Base-by-base conservation (phyloP, 1,140 invertebrate species). In the Hycleus cichorii region DNA sequence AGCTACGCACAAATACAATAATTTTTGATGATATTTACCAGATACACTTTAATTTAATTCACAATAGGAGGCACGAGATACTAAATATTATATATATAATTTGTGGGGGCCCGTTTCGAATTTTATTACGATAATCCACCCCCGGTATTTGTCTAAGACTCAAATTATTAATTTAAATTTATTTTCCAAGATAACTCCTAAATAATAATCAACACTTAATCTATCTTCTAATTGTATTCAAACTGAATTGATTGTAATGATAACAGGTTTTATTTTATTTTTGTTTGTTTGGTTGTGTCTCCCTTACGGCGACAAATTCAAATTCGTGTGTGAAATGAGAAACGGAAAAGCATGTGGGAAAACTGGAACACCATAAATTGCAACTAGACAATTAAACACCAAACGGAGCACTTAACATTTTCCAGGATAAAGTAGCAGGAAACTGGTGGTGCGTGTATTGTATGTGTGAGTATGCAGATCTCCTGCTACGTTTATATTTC, bases 21-120 rank as follows among this genome's bases (percentile, higher is more conserved):
- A 69, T 69, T 69, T 68, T 66, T 71, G 69, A 71, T 69, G 63
- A 32, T 32, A 32, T 60, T 71, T 55, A 56, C 64, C 69, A 71
- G 69, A 71, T 64, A 62, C 64, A 64, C 64, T 66, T 68, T 71
- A 71, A 71, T 71, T 71, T 67, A 71, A 71, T 71, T 69, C 66
- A 57, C 62, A 45, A 62, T 59, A 64, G 69, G 66, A 64, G 67
- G 66, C 69, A 67, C 67, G 66, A 66, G 63, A 68, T 64, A 49
- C 65, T 68, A 67, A 69, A 70, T 67, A 18, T 18, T 18, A 18
- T 18, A 18, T 18, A 65, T 65, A 67, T 69, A 70, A 70, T 70
- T 69, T 68, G 69, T 66, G 67, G 62, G 18, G 52, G 59, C 65
- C 63, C 62, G 59, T 57, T 43, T 57, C 64, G 60, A 64, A 62